Evolutionary conservation across 2,797 vertebrate species (phyloP).

Genomic region (Lophotriccus pileatus): DNA sequence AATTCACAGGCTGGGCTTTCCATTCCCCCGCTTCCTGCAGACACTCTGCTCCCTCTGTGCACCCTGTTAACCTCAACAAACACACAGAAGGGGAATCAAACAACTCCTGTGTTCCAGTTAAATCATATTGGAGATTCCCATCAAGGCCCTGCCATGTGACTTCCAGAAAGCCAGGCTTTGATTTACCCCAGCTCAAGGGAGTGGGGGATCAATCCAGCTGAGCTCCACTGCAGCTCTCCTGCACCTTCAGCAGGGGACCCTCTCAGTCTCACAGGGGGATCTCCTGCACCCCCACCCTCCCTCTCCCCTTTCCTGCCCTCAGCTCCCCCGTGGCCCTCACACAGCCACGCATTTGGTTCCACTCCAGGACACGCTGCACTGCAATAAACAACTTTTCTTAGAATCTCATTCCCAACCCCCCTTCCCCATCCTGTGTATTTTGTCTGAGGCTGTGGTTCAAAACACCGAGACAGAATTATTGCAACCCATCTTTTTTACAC

Average conservation of each 20-base stretch:
- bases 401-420: slow-evolving; percentile 9
- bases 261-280: neutral
- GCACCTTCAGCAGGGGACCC: neutral
- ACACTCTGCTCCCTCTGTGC: neutral
- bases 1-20: neutral
- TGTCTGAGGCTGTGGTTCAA: slow-evolving; percentile 72
- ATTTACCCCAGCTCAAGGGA: neutral
- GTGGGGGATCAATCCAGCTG: neutral
- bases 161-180: slow-evolving; percentile 10
- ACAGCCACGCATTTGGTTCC: neutral
- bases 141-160: neutral
- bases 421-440: slow-evolving; percentile 56
- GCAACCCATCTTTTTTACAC: slow-evolving; percentile 69
- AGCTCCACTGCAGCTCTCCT: neutral
- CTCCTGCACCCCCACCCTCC: neutral
- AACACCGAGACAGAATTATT: slow-evolving; percentile 79
- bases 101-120: neutral
- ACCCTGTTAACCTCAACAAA: neutral
- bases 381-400: slow-evolving; percentile 71
- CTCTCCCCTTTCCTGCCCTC: neutral
- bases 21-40: rapidly evolving
- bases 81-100: neutral
- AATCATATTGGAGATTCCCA: slow-evolving; percentile 1
- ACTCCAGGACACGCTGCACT: slow-evolving; percentile 68
- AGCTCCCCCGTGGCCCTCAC: neutral